phyloP scores from a whole-genome alignment of 2,113 vertebrate species.

The Callionymus lyra region DNA sequence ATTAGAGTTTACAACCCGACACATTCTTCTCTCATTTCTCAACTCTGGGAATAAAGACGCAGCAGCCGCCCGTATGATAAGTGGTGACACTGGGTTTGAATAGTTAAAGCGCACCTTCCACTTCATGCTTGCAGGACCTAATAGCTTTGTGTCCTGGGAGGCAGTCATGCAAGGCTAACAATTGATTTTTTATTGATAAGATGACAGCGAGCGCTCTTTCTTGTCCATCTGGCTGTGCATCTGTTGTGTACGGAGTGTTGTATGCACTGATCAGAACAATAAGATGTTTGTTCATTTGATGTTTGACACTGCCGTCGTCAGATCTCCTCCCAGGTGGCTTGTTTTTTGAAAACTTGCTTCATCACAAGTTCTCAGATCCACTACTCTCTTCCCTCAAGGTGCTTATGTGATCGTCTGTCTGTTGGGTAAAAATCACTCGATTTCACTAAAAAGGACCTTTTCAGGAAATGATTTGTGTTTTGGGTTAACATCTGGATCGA shows the following conservation, averaged over 20 bases:
- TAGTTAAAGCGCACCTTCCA: too few species aligned
- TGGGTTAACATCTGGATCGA: too few species aligned
- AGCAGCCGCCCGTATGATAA: too few species aligned
- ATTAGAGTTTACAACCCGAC: conserved; percentile 38
- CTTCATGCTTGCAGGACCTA: too few species aligned
- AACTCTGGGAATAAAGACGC: neutral
- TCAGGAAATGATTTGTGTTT: too few species aligned
- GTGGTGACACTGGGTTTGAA: too few species aligned
- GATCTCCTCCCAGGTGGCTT: conserved; percentile 58
- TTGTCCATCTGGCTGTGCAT: conserved; percentile 17
- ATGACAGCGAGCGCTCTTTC: conserved; percentile 11
- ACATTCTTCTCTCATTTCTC: conserved; percentile 10
- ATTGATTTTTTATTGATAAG: conserved; percentile 3
- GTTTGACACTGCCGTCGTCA: conserved; percentile 60
- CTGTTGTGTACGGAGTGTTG: conserved; percentile 7
- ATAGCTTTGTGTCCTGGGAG: conserved; percentile 3
- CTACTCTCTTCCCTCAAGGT: neutral
- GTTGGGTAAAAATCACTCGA: too few species aligned
- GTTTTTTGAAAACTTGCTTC: conserved; percentile 60
- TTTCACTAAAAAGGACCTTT: too few species aligned
- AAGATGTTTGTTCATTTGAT: conserved; percentile 61
- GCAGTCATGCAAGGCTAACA: conserved; percentile 19
- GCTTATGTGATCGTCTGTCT: conserved; percentile 38
- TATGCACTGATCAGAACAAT: conserved; percentile 51
- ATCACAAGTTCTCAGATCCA: conserved; percentile 44